Percentiles rank a stretch among this genome's conserved stretches.
phyloP scores from a whole-genome alignment of 2,888 invertebrate genomes.

The Cephonodes hylas region DNA sequence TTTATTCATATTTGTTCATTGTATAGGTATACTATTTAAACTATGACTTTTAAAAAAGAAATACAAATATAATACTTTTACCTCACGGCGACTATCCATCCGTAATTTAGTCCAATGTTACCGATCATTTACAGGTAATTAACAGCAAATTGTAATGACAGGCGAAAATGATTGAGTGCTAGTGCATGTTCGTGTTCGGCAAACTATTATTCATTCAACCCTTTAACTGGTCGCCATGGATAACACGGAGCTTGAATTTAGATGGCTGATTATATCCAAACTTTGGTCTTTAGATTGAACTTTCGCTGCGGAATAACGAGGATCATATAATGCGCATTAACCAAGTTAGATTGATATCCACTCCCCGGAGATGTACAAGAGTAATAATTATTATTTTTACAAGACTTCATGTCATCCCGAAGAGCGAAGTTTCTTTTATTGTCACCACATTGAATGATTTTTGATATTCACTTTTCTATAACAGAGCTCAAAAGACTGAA shows the following conservation, averaged over 20 bases:
- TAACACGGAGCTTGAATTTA: constrained; percentile 19
- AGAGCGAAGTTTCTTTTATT: neutral
- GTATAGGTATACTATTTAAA: neutral
- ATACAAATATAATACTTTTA: too few relatives aligned
- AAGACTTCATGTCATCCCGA: neutral
- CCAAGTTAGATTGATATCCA: constrained; percentile 4
- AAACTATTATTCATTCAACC: neutral
- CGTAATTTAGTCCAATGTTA: neutral
- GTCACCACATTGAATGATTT: neutral
- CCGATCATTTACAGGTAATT: neutral
- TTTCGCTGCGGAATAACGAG: neutral
- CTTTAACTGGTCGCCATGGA: neutral
- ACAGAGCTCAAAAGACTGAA: too few relatives aligned
- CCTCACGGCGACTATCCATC: neutral
- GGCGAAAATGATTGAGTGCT: neutral
- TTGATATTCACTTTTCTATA: neutral
- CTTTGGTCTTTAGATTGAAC: constrained; percentile 9
- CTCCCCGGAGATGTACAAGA: neutral
- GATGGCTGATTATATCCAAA: constrained; percentile 24
- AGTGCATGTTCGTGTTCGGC: neutral
- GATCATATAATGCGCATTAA: constrained; percentile 12
- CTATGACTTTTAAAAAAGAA: neutral
- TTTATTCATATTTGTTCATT: neutral
- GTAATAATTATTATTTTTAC: neutral
- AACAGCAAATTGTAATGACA: neutral